phyloP scores from a whole-genome alignment of 1,140 invertebrate genomes.

The Pseudachorutes palmiensis region DNA sequence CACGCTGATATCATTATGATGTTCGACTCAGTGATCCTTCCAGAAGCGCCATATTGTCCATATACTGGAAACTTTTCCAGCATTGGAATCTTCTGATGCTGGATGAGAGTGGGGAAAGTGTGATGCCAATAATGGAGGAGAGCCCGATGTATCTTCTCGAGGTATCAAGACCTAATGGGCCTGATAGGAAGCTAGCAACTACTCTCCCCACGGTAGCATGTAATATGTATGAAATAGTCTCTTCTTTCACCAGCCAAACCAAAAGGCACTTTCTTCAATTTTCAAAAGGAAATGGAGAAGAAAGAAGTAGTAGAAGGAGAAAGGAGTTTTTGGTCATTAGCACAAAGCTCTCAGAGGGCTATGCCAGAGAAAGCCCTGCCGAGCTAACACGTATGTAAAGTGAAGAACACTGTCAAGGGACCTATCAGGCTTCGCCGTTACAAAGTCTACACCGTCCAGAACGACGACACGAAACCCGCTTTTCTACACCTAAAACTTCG shows the following conservation, averaged over 20 bases:
- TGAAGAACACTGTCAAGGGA: conserved; percentile 33
- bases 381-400: not conserved
- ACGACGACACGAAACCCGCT: not conserved
- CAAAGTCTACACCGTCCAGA: too few species aligned
- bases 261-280: not conserved
- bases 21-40: not conserved
- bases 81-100: not conserved
- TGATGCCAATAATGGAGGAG: too few species aligned
- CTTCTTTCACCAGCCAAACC: not conserved
- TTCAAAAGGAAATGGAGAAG: not conserved
- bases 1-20: not conserved
- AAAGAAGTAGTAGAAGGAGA: not conserved
- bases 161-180: not conserved
- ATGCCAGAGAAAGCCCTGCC: not conserved
- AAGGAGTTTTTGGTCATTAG: conserved; percentile 6
- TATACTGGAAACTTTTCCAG: not conserved
- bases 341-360: not conserved
- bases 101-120: not conserved
- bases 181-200: not conserved
- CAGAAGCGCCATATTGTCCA: not conserved
- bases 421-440: conserved; percentile 19
- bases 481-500: not conserved
- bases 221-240: conserved; percentile 3
- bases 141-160: not conserved
- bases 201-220: not conserved